Conservation (phyloP, 2,113 vertebrate species). For the Notechis scutatus region DNA sequence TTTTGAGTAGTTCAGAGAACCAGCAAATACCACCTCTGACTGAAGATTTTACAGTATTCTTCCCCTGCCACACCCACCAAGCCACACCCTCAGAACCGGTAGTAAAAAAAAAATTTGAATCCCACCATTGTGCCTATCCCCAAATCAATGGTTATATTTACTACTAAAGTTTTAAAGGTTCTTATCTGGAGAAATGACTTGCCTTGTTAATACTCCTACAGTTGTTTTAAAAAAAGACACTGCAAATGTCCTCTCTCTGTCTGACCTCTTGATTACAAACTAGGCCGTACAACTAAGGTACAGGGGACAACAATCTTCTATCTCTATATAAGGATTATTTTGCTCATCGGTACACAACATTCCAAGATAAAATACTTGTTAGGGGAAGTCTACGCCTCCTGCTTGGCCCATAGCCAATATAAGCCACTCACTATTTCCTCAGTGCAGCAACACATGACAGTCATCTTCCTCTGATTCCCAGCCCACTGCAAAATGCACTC, state of each 20-base stretch:
- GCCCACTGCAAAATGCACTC: background rate
- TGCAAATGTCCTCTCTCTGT: background rate
- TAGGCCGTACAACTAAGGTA: background rate
- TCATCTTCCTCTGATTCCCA: background rate
- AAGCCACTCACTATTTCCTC: background rate
- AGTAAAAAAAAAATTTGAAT: too few relatives aligned
- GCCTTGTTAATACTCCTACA: background rate
- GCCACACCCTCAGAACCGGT: too few relatives aligned
- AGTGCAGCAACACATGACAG: background rate
- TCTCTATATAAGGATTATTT: background rate
- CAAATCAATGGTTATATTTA: background rate
- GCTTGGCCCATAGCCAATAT: background rate
- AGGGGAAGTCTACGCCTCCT: background rate
- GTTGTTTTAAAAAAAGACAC: background rate
- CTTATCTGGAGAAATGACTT: background rate
- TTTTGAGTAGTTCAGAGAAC: too few relatives aligned
- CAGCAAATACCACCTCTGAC: too few relatives aligned
- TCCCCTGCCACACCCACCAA: too few relatives aligned
- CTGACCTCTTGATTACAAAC: background rate
- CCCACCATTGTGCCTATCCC: background rate
- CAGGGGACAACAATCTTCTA: background rate
- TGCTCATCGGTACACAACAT: background rate
- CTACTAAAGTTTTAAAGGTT: background rate
- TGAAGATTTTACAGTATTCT: too few relatives aligned
- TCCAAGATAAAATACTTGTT: background rate